Evolutionary conservation across 2,113 vertebrate genomes (phyloP).

Genomic region (Orcinus orca): DNA sequence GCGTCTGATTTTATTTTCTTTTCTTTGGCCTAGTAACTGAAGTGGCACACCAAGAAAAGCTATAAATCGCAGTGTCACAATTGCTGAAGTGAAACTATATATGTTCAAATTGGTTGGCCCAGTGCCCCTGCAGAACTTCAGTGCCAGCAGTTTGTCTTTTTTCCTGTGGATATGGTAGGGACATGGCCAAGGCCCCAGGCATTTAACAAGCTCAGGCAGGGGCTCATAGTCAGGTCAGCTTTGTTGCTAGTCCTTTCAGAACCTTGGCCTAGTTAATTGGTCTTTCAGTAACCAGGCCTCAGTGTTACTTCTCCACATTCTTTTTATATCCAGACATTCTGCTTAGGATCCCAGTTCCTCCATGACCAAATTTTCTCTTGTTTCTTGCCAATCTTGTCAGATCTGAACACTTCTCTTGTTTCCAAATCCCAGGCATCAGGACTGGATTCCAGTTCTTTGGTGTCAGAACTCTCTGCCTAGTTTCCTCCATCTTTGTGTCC

Average conservation of each 20-base stretch:
- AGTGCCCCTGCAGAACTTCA: background rate
- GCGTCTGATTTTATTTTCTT: background rate
- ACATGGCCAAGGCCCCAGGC: background rate
- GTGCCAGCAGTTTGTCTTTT: background rate
- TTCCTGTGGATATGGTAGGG: background rate
- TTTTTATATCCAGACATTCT: background rate
- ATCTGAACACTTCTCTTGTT: background rate
- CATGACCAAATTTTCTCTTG: background rate
- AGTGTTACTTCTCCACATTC: background rate
- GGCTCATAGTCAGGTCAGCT: background rate
- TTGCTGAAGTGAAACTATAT: background rate
- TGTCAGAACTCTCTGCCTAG: background rate
- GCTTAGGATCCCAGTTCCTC: background rate
- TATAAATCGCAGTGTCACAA: background rate
- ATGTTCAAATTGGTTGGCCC: background rate
- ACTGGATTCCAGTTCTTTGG: background rate
- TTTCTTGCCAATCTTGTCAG: background rate
- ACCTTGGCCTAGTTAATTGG: background rate
- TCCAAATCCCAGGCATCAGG: background rate
- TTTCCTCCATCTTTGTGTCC: background rate
- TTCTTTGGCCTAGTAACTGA: background rate
- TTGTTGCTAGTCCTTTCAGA: background rate
- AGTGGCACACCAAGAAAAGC: background rate
- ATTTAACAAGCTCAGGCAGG: background rate
- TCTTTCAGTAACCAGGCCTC: background rate